phyloP scores from a whole-genome alignment of 2,888 invertebrate genomes.

The Drosophila aldrichi region DNA sequence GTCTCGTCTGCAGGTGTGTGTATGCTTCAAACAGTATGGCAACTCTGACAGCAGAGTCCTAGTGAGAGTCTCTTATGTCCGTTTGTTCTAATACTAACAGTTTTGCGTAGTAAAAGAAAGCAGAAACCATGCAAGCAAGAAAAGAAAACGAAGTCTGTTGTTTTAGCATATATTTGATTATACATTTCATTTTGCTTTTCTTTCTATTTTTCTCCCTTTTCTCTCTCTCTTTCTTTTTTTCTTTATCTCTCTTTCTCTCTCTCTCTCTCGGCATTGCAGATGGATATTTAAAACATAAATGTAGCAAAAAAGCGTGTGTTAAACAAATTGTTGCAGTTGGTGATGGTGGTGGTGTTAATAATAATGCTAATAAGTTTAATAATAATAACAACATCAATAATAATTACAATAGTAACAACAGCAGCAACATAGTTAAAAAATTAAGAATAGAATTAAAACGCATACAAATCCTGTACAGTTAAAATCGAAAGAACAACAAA shows the following conservation, averaged over 20 bases:
- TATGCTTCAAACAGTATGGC: constrained; percentile 10
- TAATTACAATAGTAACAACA: constrained; percentile 39
- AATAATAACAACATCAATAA: constrained; percentile 27
- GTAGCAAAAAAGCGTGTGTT: constrained; percentile 69
- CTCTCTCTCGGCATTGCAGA: constrained; percentile 77
- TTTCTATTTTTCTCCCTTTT: constrained; percentile 49
- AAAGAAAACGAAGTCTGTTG: constrained; percentile 19
- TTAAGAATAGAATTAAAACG: constrained; percentile 83
- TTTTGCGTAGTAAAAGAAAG: constrained; percentile 21
- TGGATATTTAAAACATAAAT: constrained; percentile 80
- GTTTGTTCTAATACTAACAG: constrained; percentile 1
- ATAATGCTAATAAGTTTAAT: constrained; percentile 32
- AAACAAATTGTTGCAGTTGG: constrained; percentile 56
- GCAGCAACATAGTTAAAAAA: constrained; percentile 78
- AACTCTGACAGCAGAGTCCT: constrained; percentile 3
- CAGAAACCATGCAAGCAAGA: constrained; percentile 10
- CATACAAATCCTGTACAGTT: constrained; percentile 84
- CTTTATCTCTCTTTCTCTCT: constrained; percentile 41
- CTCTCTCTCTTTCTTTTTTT: constrained; percentile 20
- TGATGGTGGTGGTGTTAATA: constrained; percentile 28
- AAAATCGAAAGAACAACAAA: constrained; percentile 35
- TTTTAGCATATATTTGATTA: constrained; percentile 57
- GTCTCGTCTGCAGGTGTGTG: constrained; percentile 35
- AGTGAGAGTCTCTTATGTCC: constrained; percentile 7
- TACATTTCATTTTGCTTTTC: constrained; percentile 67